Base-by-base conservation (phyloP, 2,888 invertebrate species). In the Tuberolachnus salignus region DNA sequence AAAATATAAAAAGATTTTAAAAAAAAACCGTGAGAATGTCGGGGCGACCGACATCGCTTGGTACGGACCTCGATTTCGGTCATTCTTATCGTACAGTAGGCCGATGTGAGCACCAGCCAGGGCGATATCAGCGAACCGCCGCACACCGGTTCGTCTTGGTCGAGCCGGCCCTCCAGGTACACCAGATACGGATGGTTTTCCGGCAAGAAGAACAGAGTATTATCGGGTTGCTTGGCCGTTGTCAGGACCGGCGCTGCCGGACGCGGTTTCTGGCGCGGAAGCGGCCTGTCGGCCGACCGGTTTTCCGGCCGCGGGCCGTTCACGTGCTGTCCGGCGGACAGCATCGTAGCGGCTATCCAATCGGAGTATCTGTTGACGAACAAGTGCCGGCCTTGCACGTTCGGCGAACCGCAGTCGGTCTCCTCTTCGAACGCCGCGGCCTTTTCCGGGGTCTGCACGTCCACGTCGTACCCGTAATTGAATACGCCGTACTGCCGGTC, bases 71-170 rank as follows among this genome's bases (percentile, higher is more conserved):
- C 3, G 21, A 72, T 72, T 23, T 49, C 21, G 1, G 66, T 21
- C 66, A 66, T 55, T 4, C 46, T 67, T 14, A 26, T 34, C 55
- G 55, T 57, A 14, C 75, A 75, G 19, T 75, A 75, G 19, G 75
- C 75, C 14, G 75, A 19, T 1, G 75, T 67, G 10, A 75, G 55
- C 14, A 67, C 75, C 44, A 66, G 66, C 49, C 26, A 0, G 1
- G 46, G 16, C 0, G 75, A 49, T 23, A 75, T 16, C 3, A 75
- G 23, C 1, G 75, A 55, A 1, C 75, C 75, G 23, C 75, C 75
- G 46, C 75, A 75, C 26, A 10, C 19, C 0, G 66, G 66, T 46
- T 75, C 57, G 19, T 21, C 49, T 46, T 21, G 23, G n/a, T 9
- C n/a, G 9, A 13, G 1, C 4, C 21, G 8, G 4, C 61, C 61